Evolutionary conservation across 2,888 invertebrate genomes (phyloP), one percentile per base, ranked within the genome.

Genomic region (Diarsia rubi): DNA sequence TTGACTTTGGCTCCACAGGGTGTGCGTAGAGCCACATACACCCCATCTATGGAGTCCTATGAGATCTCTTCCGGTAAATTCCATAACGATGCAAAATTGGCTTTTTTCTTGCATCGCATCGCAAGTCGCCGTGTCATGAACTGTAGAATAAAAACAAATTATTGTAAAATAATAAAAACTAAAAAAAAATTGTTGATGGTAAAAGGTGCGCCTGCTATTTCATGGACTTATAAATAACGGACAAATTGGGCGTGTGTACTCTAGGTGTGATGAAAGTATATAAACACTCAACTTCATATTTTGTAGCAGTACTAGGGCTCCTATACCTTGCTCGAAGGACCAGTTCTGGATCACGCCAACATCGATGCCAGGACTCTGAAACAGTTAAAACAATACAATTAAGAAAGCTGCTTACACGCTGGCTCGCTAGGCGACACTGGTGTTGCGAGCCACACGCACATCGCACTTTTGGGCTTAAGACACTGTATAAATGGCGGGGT

Each of bases 11-110:
- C 31, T 78, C 67, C 19, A 19, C 5, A 66, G 67, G 16, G 45
- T 44, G 3, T 52, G 44, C 37, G 19, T 74, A 19, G 68, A 2
- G 37, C 73, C 78, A 74, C 78, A 67, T 78, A 37, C 73, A 74
- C 73, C 73, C 73, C 73, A 68, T 74, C 14, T 5, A 14, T 52
- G 24, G 14, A 24, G 54, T 54, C 24, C 24, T 54, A 54, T 24
- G 52, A n/a, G n/a, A 24, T 52, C 14, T 6, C 14, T 24, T 14
- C 12, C 24, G 24, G 24, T 24, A n/a, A 57, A 12, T 14, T 16
- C 2, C 54, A 4, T 5, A 54, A 24, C 2, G 24, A 24, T 1
- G 0, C 24, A 14, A 24, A 24, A 54, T 54, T 6, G 2, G 6
- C 1, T 14, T 2, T 24, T 14, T 24, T 24, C 24, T 0, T 37